Percentiles rank a stretch among this genome's conserved stretches.
These are phyloP conservation scores for Lasioglossum leucozonium DNA, from an alignment of 2,888 invertebrate species.

Conservation along the genomic window DNA sequence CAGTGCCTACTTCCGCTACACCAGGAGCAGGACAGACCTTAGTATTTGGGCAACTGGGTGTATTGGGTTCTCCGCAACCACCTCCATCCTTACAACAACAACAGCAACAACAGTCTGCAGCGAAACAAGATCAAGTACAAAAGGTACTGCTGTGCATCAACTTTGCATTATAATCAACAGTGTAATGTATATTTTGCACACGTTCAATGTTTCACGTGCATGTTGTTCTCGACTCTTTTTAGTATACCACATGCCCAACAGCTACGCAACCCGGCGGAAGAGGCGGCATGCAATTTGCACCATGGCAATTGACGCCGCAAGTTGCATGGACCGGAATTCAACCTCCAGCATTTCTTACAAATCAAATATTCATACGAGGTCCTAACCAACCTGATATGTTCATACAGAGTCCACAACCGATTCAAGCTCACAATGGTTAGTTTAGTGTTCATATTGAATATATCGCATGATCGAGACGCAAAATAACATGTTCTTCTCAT, in stretches of 20 bases:
- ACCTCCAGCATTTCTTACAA: slow-evolving; percentile 88
- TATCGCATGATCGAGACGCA: neutral
- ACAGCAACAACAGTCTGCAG: slow-evolving; percentile 79
- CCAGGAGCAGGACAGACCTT: slow-evolving; percentile 88
- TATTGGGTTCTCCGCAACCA: slow-evolving; percentile 87
- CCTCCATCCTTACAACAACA: slow-evolving; percentile 81
- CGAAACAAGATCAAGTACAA: slow-evolving; percentile 83
- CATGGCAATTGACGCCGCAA: slow-evolving; percentile 92
- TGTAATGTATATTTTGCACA: neutral
- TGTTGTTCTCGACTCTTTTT: slow-evolving; percentile 27
- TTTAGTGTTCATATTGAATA: slow-evolving; percentile 58
- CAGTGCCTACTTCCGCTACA: slow-evolving; percentile 91
- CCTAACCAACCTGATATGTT: slow-evolving; percentile 93
- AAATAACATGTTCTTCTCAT: slow-evolving; percentile 15
- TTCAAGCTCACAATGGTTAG: slow-evolving; percentile 90
- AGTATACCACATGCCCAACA: slow-evolving; percentile 84
- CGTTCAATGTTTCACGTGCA: neutral
- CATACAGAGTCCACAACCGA: slow-evolving; percentile 91
- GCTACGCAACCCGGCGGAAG: slow-evolving; percentile 80
- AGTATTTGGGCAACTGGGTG: slow-evolving; percentile 90
- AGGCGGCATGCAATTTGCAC: slow-evolving; percentile 89
- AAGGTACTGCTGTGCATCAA: slow-evolving; percentile 70
- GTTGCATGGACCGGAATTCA: slow-evolving; percentile 92
- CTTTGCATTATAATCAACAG: neutral
- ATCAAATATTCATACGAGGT: slow-evolving; percentile 93